Conservation (phyloP, 2,113 vertebrate genomes). For the Ranitomeya imitator region DNA sequence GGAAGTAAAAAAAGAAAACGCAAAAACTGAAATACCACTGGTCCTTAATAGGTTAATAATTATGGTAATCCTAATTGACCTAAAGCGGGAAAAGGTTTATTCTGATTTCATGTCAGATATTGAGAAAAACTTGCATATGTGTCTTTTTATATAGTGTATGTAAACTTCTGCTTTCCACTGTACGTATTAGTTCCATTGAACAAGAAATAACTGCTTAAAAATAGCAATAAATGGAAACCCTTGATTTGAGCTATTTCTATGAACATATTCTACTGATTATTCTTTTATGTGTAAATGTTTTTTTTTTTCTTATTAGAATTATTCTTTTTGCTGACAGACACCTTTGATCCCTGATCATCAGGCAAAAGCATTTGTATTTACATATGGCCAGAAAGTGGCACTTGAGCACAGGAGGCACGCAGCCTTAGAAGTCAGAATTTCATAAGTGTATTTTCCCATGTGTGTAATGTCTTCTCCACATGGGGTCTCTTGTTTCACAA, state of each 20-base stretch:
- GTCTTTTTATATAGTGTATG: too few species aligned
- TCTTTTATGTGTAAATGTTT: not conserved
- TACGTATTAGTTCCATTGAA: not conserved
- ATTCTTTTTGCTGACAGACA: not conserved
- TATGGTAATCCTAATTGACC: too few species aligned
- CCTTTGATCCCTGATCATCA: slow-evolving; percentile 6
- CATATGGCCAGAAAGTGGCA: not conserved
- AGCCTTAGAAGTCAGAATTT: slow-evolving; percentile 15
- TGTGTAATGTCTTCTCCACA: slow-evolving; percentile 53
- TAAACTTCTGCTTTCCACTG: too few species aligned
- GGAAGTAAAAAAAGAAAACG: too few species aligned
- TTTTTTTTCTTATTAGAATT: not conserved
- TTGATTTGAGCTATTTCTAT: not conserved
- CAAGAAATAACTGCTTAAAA: not conserved
- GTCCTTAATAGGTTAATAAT: too few species aligned
- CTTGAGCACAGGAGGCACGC: not conserved
- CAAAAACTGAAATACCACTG: too few species aligned
- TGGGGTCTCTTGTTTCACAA: slow-evolving; percentile 37
- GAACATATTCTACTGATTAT: not conserved
- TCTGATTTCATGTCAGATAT: too few species aligned
- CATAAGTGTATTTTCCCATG: slow-evolving; percentile 45
- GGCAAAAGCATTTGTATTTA: not conserved
- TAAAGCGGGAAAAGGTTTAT: too few species aligned
- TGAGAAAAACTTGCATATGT: too few species aligned
- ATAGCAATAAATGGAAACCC: not conserved